Evolutionary conservation across 2,113 vertebrate species (phyloP).

Genomic region (Xiphophorus couchianus): DNA sequence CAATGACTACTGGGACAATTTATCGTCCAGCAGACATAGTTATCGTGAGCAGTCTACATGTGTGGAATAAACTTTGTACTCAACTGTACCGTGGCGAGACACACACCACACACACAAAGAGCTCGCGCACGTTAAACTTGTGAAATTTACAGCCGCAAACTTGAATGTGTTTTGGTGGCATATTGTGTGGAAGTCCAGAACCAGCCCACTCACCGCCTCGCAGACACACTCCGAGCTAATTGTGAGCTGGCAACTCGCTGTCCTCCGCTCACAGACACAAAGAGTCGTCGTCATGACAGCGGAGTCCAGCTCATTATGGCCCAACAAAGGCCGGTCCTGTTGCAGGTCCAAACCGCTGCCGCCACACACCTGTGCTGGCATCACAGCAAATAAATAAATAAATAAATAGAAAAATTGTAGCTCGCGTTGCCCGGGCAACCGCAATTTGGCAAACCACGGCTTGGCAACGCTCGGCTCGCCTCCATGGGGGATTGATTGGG

Average conservation of each 20-base stretch:
- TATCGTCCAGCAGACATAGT: no score
- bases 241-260: conserved; percentile 54
- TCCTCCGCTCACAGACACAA: conserved; percentile 45
- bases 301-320: conserved; percentile 56
- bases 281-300: conserved; percentile 53
- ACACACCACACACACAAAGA: no score
- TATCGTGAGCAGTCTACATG: no score
- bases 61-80: no score
- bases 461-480: conserved; percentile 51
- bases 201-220: conserved; percentile 11
- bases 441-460: conserved; percentile 1
- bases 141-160: no score
- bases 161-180: no score
- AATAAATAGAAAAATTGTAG: conserved; percentile 5
- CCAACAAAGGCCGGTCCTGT: conserved; percentile 59
- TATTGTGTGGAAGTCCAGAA: neutral
- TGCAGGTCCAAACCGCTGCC: conserved; percentile 40
- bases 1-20: no score
- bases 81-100: no score
- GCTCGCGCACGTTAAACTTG: no score
- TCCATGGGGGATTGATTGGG: conserved; percentile 69
- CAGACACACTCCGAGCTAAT: conserved; percentile 55
- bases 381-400: conserved; percentile 26
- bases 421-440: conserved; percentile 61
- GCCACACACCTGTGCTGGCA: conserved; percentile 67